phyloP scores from a whole-genome alignment of 1,140 invertebrate species.

The Littorina saxatilis region DNA sequence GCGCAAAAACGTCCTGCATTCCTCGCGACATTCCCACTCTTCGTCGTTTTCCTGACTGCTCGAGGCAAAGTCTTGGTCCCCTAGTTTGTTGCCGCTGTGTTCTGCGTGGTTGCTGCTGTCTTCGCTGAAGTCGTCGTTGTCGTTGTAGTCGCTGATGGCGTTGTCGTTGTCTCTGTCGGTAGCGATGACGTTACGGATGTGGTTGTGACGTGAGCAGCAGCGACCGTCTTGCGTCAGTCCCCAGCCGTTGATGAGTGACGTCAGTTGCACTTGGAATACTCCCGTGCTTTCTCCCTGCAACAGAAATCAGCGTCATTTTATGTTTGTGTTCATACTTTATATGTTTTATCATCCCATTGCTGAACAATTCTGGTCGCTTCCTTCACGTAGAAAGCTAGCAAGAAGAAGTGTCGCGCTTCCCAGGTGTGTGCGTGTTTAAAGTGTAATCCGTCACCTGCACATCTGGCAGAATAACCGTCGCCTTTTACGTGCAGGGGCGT shows the following conservation, averaged over 20 bases:
- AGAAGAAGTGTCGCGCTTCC: not conserved
- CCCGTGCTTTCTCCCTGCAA: slow-evolving; percentile 46
- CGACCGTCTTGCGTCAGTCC: slow-evolving; percentile 44
- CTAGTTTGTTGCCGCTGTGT: not conserved
- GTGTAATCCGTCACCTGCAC: not conserved
- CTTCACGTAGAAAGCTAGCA: not conserved
- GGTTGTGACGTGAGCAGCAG: slow-evolving; percentile 45
- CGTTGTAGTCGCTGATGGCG: not conserved
- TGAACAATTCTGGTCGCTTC: too few relatives aligned
- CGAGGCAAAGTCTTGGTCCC: not conserved
- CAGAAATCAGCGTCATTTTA: not conserved
- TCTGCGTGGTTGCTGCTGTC: not conserved
- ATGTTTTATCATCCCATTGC: not conserved
- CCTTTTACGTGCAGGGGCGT: too few relatives aligned
- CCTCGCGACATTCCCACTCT: slow-evolving; percentile 29
- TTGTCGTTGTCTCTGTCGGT: not conserved
- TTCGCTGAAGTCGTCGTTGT: not conserved
- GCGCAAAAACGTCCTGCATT: slow-evolving; percentile 52
- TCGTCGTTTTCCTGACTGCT: slow-evolving; percentile 27
- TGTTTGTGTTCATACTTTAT: not conserved
- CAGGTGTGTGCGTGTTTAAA: not conserved
- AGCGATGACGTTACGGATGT: slow-evolving; percentile 16
- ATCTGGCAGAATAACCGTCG: too few relatives aligned
- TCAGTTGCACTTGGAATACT: slow-evolving; percentile 54
- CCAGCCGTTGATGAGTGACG: slow-evolving; percentile 47